Evolutionary conservation across 2,113 vertebrate species (phyloP).

Genomic region (Ranitomeya imitator): DNA sequence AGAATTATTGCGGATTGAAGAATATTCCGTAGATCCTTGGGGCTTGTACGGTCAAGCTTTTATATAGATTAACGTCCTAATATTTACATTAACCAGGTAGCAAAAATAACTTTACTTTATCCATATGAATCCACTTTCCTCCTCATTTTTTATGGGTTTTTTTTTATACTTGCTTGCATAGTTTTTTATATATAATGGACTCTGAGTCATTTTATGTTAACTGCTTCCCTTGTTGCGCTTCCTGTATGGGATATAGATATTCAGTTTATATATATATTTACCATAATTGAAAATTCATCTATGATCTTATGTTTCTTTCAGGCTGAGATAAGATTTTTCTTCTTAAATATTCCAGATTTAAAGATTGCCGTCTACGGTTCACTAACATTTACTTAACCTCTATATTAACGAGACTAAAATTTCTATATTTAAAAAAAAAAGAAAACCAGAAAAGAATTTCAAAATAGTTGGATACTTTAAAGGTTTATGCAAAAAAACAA

Average conservation of each 20-base stretch:
- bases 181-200: constrained; percentile 17
- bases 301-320: background rate
- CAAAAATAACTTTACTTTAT: background rate
- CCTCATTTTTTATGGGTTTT: background rate
- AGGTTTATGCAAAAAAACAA: too few species aligned
- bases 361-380: background rate
- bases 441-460: background rate
- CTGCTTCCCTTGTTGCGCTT: background rate
- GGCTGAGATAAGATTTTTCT: background rate
- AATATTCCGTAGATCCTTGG: background rate
- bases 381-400: background rate
- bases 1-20: constrained; percentile 32
- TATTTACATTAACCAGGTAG: background rate
- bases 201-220: background rate
- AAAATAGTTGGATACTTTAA: too few species aligned
- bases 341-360: constrained; percentile 1
- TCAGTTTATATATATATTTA: background rate
- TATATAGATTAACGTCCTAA: background rate
- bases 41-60: background rate
- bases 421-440: background rate
- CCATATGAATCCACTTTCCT: constrained; percentile 10
- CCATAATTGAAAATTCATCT: background rate
- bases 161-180: background rate
- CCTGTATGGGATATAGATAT: background rate
- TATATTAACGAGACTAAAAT: background rate